Conservation (phyloP, 2,113 vertebrate species). For the Gallinago media region DNA sequence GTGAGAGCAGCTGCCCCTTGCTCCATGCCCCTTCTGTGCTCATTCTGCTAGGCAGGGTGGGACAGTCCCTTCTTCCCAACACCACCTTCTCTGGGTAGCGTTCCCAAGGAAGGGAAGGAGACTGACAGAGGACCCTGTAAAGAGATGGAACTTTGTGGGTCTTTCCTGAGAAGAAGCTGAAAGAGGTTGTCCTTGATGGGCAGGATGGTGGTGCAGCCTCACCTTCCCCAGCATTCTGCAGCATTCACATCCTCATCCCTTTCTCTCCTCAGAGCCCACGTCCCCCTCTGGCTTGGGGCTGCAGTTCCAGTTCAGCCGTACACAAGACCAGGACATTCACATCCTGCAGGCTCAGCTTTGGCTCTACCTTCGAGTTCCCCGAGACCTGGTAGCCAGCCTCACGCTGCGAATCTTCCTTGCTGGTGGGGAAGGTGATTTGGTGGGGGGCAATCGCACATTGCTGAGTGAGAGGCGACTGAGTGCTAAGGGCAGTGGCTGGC, state of each 20-base stretch:
- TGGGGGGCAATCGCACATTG: conserved; percentile 47
- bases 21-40: background rate
- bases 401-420: conserved; percentile 77
- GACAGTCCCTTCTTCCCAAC: background rate
- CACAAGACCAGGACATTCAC: conserved; percentile 77
- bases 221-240: background rate
- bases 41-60: background rate
- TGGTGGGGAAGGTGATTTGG: background rate
- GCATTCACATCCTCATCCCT: background rate
- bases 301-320: conserved; percentile 85
- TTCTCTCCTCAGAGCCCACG: conserved; percentile 60
- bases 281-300: conserved; percentile 68
- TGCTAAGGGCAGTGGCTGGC: conserved; percentile 80
- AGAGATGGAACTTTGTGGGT: too few species aligned
- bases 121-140: fast-evolving
- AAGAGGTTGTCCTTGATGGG: fast-evolving
- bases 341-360: conserved; percentile 87
- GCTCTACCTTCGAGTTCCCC: conserved; percentile 79
- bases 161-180: conserved; percentile 80
- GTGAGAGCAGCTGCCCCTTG: background rate
- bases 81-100: fast-evolving
- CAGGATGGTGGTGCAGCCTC: background rate
- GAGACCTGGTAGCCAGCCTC: conserved; percentile 33
- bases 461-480: conserved; percentile 82
- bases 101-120: background rate